Base-by-base conservation (phyloP, 2,888 invertebrate genomes). In the Meliscaeva auricollis region DNA sequence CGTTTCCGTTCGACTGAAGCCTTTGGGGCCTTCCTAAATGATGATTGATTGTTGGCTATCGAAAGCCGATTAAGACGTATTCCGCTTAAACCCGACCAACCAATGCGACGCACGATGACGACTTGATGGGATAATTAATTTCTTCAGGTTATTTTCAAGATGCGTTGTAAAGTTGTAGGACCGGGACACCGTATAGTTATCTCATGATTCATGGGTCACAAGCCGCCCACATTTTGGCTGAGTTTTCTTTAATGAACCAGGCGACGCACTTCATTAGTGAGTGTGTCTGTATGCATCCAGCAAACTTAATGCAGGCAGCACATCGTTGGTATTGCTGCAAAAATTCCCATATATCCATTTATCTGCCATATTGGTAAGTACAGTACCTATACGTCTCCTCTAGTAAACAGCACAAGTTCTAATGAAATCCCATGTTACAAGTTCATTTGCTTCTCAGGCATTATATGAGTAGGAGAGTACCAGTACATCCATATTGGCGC, bases 391-490 rank as follows among this genome's bases (percentile, higher is more conserved):
- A 17, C 15, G 7, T 17, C 4, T 13, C 17, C 11, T 17, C 30
- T 20, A 2, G 30, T 46, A 22, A 41, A n/a, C n/a, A n/a, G n/a
- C n/a, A n/a, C n/a, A n/a, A 5, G 50, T 62, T 60, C 78, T 70
- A 75, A 74, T 70, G 73, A 60, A 82, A 82, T 38, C 38, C 66
- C 84, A 75, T 75, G 84, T 72, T 68, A 84, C 80, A 75, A 80
- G 84, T 84, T 84, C 75, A 80, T 80, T 84, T 84, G 74, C 74
- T 79, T 79, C 78, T 69, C 83, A 83, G 11, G 70, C 46, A 11
- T 2, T 17, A 64, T 20, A 15, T 32, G 54, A 46, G 22, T 17
- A 32, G 41, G 60, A n/a, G 41, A 13, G 3, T 26, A 8, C 2
- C 0, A 41, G 7, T 30, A 7, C 17, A 46, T 35, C 13, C 30